Percentiles rank a stretch among this genome's conserved stretches.
Conservation (phyloP, 2,888 invertebrate species). For the Branchinecta sandiegonensis region DNA sequence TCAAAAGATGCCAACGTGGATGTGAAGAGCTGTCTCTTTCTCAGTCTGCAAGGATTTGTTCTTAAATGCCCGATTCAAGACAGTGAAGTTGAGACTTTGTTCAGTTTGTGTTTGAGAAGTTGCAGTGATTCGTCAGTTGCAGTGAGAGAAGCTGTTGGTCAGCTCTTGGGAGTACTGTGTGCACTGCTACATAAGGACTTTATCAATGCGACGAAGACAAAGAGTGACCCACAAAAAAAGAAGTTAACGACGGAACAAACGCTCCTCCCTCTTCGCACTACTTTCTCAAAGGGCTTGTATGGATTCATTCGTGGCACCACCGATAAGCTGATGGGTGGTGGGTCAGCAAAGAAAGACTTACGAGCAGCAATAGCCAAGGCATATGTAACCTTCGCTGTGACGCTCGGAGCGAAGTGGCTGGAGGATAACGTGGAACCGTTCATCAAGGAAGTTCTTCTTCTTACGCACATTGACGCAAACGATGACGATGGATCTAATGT, state of each 20-base stretch:
- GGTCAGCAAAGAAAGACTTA: neutral
- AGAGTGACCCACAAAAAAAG: neutral
- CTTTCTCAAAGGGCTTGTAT: neutral
- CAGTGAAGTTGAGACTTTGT: slow-evolving; percentile 4
- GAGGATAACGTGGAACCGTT: slow-evolving; percentile 77
- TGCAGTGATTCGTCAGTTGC: neutral
- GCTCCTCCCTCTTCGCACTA: neutral
- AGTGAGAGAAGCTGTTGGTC: slow-evolving; percentile 1
- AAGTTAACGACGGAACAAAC: neutral
- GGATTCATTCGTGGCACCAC: slow-evolving; percentile 11
- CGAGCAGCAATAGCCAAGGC: slow-evolving; percentile 47
- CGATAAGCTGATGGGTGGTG: neutral
- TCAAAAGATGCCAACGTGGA: neutral
- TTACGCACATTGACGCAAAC: slow-evolving; percentile 35
- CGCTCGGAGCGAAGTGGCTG: slow-evolving; percentile 85
- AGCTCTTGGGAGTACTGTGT: neutral
- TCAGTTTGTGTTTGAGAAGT: neutral
- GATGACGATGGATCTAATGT: slow-evolving; percentile 2
- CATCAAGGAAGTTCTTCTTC: slow-evolving; percentile 73
- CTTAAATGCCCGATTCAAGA: neutral
- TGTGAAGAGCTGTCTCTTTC: neutral
- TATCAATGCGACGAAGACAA: neutral
- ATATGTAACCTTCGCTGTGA: slow-evolving; percentile 86
- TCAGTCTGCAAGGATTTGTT: neutral
- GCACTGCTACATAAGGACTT: neutral